These are phyloP conservation scores for Acipenser oxyrinchus DNA, from an alignment of 2,797 vertebrate species.

Conservation along the genomic window DNA sequence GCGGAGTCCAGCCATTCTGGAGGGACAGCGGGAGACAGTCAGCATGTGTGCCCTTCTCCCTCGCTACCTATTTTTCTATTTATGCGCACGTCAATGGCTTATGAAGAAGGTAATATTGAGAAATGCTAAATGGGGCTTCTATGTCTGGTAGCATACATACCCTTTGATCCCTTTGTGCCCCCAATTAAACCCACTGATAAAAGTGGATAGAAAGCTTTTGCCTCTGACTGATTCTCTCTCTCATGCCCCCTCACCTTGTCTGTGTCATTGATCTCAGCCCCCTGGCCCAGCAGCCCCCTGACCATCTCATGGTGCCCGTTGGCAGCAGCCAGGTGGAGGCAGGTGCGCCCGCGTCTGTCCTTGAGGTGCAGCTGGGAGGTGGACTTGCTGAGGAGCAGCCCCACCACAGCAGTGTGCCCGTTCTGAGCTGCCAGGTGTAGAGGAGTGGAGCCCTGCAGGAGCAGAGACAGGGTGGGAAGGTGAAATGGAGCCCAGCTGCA, in stretches of 20 bases:
- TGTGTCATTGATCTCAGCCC: constrained; percentile 42
- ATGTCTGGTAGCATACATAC: too few relatives aligned
- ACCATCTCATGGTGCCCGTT: constrained; percentile 42
- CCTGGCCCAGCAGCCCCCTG: constrained; percentile 44
- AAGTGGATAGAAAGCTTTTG: too few relatives aligned
- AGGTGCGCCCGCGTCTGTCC: constrained; percentile 39
- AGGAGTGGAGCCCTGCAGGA: constrained; percentile 37
- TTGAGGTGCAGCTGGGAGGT: constrained; percentile 38
- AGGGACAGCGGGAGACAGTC: not conserved
- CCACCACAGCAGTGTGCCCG: constrained; percentile 43
- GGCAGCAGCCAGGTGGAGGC: constrained; percentile 45
- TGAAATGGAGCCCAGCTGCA: too few relatives aligned
- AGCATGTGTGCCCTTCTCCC: not conserved
- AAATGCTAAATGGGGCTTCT: too few relatives aligned
- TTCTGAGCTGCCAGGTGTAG: constrained; percentile 45
- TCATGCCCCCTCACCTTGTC: constrained; percentile 33
- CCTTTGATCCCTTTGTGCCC: too few relatives aligned
- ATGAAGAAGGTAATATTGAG: too few relatives aligned
- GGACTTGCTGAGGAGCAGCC: constrained; percentile 46
- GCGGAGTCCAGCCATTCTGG: constrained; percentile 39
- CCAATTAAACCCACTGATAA: too few relatives aligned
- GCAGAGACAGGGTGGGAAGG: not conserved
- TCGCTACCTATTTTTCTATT: too few relatives aligned
- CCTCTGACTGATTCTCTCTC: too few relatives aligned
- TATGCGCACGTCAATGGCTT: too few relatives aligned